Percentiles rank a stretch among this genome's conserved stretches.
Evolutionary conservation across 1,140 invertebrate genomes (phyloP).

Genomic region (Bradysia coprophila): DNA sequence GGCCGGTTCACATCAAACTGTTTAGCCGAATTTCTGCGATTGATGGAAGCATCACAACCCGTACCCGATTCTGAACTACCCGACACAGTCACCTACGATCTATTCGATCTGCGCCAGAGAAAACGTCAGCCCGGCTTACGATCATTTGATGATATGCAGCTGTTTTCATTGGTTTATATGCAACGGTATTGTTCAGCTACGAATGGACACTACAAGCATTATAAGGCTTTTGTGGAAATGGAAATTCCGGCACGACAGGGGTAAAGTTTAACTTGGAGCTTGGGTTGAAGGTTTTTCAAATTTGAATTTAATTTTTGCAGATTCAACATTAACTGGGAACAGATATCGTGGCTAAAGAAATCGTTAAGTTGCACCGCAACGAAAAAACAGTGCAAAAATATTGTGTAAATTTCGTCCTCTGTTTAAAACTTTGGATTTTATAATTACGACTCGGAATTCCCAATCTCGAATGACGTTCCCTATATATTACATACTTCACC

Average conservation of each 20-base stretch:
- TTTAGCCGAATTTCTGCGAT: conserved; percentile 12
- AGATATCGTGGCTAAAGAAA: conserved; percentile 19
- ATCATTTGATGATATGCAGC: conserved; percentile 19
- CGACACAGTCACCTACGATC: conserved; percentile 16
- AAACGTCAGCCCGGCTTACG: conserved; percentile 15
- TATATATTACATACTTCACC: no score
- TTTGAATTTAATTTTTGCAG: conserved; percentile 8
- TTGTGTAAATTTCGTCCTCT: no score
- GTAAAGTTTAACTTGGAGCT: conserved; percentile 7
- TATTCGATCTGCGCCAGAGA: conserved; percentile 12
- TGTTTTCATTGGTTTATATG: conserved; percentile 20
- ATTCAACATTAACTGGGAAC: conserved; percentile 22
- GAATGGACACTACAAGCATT: conserved; percentile 18
- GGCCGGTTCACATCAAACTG: conserved; percentile 16
- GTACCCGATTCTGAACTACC: conserved; percentile 16
- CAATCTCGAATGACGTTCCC: no score
- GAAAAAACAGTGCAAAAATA: no score
- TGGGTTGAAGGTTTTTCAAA: neutral
- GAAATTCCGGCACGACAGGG: conserved; percentile 17
- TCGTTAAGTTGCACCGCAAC: conserved; percentile 14
- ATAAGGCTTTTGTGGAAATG: conserved; percentile 19
- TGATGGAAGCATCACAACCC: conserved; percentile 15
- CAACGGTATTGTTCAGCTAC: conserved; percentile 19
- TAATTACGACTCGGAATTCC: no score
- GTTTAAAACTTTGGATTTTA: no score